Percentiles rank a stretch among this genome's conserved stretches.
These are phyloP conservation scores for Contarinia nasturtii DNA, from an alignment of 1,140 invertebrate genomes.

Conservation along the genomic window DNA sequence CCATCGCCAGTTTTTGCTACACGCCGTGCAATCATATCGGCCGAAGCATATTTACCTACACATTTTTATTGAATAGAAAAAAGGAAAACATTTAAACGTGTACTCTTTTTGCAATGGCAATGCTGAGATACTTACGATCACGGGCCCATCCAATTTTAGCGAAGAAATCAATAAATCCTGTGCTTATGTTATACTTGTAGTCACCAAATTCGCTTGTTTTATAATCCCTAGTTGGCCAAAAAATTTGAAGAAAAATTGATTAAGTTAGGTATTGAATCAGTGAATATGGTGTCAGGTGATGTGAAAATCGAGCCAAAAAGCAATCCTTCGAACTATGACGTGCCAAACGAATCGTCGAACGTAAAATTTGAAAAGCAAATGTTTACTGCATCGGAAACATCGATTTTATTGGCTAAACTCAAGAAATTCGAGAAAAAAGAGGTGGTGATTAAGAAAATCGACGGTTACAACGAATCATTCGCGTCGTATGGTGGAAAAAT, in stretches of 20 bases:
- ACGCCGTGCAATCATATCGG: slow-evolving; percentile 37
- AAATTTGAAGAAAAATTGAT: no score
- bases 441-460: no score
- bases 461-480: no score
- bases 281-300: background rate
- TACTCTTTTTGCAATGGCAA: background rate
- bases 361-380: no score
- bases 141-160: slow-evolving; percentile 53
- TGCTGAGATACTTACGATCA: slow-evolving; percentile 32
- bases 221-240: no score
- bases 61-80: slow-evolving; percentile 5
- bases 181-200: slow-evolving; percentile 44
- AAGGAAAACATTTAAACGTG: slow-evolving; percentile 4
- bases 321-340: no score
- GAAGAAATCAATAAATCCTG: slow-evolving; percentile 50
- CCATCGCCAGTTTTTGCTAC: slow-evolving; percentile 45
- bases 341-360: no score
- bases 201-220: slow-evolving; percentile 61
- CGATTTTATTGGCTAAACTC: no score
- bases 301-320: background rate
- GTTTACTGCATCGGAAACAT: no score
- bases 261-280: slow-evolving; percentile 23
- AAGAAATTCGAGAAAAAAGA: no score
- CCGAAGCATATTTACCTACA: slow-evolving; percentile 37
- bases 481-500: no score